Conservation (phyloP, 2,797 vertebrate genomes). For the Spizella passerina region DNA sequence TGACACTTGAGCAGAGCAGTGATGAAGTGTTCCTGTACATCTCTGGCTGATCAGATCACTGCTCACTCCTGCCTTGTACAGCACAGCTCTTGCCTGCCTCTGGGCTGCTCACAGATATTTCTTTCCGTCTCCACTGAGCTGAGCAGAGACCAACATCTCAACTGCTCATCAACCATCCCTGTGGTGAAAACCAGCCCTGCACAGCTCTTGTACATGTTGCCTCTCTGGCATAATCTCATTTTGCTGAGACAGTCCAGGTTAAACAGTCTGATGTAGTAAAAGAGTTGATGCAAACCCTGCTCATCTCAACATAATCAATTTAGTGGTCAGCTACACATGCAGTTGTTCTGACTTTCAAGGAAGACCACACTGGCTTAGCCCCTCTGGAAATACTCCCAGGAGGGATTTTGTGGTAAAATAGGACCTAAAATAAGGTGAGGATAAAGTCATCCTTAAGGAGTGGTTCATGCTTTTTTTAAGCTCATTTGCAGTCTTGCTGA, state of each 20-base stretch:
- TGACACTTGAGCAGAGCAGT: background rate
- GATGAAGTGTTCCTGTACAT: background rate
- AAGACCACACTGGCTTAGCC: background rate
- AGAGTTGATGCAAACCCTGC: background rate
- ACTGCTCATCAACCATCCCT: background rate
- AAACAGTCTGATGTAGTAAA: background rate
- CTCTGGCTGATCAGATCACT: background rate
- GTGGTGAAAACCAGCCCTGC: background rate
- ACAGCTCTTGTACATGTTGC: background rate
- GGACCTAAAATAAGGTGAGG: background rate
- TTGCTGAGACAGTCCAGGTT: background rate
- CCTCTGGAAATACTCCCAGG: background rate
- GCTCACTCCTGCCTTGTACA: background rate
- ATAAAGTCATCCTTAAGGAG: background rate
- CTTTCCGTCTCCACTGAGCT: background rate
- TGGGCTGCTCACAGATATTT: background rate
- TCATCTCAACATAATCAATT: background rate
- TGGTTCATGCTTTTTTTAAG: constrained; percentile 1
- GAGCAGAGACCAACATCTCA: accelerated
- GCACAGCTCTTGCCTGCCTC: background rate
- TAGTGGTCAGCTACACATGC: background rate
- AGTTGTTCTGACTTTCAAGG: background rate
- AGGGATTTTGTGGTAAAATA: background rate
- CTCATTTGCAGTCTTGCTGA: background rate
- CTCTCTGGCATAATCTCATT: background rate